Evolutionary conservation across 2,888 invertebrate genomes (phyloP), one percentile per base, ranked within the genome.

Genomic region (Acronicta aceris): DNA sequence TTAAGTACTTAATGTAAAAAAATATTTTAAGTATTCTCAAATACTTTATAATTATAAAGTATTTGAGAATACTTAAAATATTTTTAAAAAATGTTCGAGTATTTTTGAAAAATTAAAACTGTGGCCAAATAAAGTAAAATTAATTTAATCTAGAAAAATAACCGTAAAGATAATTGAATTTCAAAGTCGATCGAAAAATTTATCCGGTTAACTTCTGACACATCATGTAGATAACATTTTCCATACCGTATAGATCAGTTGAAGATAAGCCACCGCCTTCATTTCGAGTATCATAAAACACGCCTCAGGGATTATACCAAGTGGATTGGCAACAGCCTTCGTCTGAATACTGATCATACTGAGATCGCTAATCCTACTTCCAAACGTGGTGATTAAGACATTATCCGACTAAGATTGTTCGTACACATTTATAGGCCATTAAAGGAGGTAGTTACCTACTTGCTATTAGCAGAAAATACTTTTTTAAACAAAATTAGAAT

Each of bases 241-340:
- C 12, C 21, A 40, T 45, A 13, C 13, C 36, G 36, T 36, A 1
- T 6, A 38, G n/a, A 38, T 38, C 6, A 38, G 33, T 47, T 40
- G 48, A 64, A 56, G 56, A 71, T 67, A 67, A 67, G 65, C 71
- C 48, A 17, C 48, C 47, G 42, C 51, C 51, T 65, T 71, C 65
- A 52, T 67, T 65, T 67, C 40, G 66, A 71, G 65, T 52, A 56
- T 71, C 71, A 71, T 71, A 67, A 71, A 67, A 65, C 71, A 67
- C 57, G 71, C 36, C 56, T 52, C 64, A 25, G 48, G 48, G 66
- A 71, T 67, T 67, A 67, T 12, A 33, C 17, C 41, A 65, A 53
- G 45, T 21, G 36, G 42, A 71, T 71, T 58, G 50, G 47, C 53
- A 50, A 56, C 13, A 47, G n/a, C 25, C 33, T 57, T 36, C 41